These are phyloP conservation scores for Bilobella aurantiaca DNA, from an alignment of 1,140 invertebrate species.

Conservation along the genomic window DNA sequence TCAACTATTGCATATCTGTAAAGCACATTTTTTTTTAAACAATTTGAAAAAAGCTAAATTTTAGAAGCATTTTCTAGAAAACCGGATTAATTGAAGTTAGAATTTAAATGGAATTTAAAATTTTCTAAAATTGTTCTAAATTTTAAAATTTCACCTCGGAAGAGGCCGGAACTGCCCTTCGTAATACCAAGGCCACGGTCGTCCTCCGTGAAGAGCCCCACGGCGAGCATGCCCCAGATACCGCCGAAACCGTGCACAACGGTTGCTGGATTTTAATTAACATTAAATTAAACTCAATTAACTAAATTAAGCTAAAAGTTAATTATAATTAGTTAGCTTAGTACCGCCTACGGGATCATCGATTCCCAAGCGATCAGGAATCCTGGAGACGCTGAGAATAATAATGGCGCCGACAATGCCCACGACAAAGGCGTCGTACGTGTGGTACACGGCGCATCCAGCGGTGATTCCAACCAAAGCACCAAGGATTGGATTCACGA, in stretches of 20 bases:
- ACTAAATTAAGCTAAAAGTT: constrained; percentile 56
- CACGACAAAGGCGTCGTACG: constrained; percentile 75
- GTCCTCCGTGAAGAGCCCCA: constrained; percentile 80
- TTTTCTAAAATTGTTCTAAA: too few species aligned
- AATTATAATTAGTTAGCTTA: too few species aligned
- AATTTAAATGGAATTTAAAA: too few species aligned
- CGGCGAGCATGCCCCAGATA: constrained; percentile 66
- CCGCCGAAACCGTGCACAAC: constrained; percentile 42
- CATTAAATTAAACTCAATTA: constrained; percentile 88
- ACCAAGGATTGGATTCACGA: constrained; percentile 81
- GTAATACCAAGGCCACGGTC: constrained; percentile 67
- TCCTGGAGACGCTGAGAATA: constrained; percentile 52
- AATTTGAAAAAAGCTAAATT: too few species aligned
- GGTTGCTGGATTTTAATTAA: constrained; percentile 20
- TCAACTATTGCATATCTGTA: too few species aligned
- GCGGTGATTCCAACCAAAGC: constrained; percentile 65
- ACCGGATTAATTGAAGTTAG: too few species aligned
- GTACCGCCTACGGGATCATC: constrained; percentile 87
- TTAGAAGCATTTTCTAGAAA: too few species aligned
- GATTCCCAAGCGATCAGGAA: constrained; percentile 58
- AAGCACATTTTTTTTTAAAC: too few species aligned
- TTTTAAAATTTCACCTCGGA: too few species aligned
- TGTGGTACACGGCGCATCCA: constrained; percentile 73
- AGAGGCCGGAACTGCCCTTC: constrained; percentile 60
- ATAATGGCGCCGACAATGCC: constrained; percentile 66